Percentiles rank a stretch among this genome's conserved stretches.
Evolutionary conservation across 2,113 vertebrate species (phyloP).

Genomic region (Dermatemys mawii): DNA sequence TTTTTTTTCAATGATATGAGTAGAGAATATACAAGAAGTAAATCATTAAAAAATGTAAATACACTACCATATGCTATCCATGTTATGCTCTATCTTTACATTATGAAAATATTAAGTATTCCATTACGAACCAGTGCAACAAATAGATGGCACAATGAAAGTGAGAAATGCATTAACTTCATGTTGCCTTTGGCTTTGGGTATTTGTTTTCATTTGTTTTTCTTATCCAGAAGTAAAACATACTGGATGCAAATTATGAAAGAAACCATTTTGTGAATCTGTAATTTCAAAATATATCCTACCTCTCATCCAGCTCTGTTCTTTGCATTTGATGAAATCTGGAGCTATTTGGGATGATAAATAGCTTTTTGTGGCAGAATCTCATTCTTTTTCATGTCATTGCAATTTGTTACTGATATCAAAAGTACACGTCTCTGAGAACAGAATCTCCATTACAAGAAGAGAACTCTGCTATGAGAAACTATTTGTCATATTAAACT

Average conservation of each 20-base stretch:
- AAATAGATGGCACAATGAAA: not conserved
- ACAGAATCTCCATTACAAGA: not conserved
- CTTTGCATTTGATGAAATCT: conserved; percentile 36
- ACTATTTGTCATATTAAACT: conserved; percentile 2
- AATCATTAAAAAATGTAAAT: not conserved
- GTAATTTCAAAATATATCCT: conserved; percentile 30
- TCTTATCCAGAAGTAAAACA: conserved; percentile 7
- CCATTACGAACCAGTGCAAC: not conserved
- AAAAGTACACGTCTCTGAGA: conserved; percentile 26
- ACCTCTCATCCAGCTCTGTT: conserved; percentile 20
- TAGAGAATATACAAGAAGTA: not conserved
- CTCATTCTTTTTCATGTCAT: not conserved
- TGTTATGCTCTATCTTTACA: no score
- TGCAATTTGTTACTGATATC: conserved; percentile 59
- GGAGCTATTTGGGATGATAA: conserved; percentile 19
- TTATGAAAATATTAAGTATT: not conserved
- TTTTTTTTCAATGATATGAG: not conserved
- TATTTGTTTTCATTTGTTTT: not conserved
- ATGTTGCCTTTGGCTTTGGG: not conserved
- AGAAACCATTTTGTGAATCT: not conserved
- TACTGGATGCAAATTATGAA: conserved; percentile 28
- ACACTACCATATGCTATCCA: no score
- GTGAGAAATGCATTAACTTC: conserved; percentile 6
- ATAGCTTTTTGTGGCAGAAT: not conserved
- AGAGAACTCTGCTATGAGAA: conserved; percentile 12